phyloP scores from a whole-genome alignment of 2,888 invertebrate genomes.

The Drosophila austrosaltans region DNA sequence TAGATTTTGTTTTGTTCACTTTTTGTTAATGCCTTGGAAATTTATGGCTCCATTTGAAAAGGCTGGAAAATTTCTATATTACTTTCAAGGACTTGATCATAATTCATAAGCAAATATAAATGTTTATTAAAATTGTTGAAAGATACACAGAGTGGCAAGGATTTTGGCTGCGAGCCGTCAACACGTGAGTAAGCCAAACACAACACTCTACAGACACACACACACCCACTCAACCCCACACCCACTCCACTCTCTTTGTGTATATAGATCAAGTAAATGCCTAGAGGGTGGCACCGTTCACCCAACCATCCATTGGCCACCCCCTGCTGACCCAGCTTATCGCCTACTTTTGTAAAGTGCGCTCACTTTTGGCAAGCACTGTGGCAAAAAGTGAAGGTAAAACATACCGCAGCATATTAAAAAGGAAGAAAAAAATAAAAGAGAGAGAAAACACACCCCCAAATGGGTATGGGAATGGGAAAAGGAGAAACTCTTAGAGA shows the following conservation, averaged over 20 bases:
- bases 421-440: slow-evolving; percentile 44
- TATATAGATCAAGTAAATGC: slow-evolving; percentile 10
- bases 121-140: slow-evolving; percentile 1
- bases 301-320: slow-evolving; percentile 2
- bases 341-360: slow-evolving; percentile 70
- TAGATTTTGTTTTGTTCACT: not conserved
- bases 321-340: slow-evolving; percentile 58
- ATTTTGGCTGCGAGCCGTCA: not conserved
- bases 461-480: slow-evolving; percentile 36
- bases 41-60: not conserved
- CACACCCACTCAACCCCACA: not conserved
- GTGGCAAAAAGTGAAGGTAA: slow-evolving; percentile 18
- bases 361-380: slow-evolving; percentile 52
- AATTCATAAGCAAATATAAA: not conserved
- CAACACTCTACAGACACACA: not conserved
- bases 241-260: not conserved
- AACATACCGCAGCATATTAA: slow-evolving; percentile 78
- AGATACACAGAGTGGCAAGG: not conserved
- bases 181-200: not conserved
- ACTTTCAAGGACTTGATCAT: slow-evolving; percentile 1
- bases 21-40: not conserved
- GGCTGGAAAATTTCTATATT: not conserved
- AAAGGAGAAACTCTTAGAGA: not conserved
- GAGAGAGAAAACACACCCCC: slow-evolving; percentile 61
- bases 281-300: slow-evolving; percentile 8